These are phyloP conservation scores for Acanthurus lineatus DNA, from an alignment of 2,797 vertebrate genomes.

Conservation along the genomic window DNA sequence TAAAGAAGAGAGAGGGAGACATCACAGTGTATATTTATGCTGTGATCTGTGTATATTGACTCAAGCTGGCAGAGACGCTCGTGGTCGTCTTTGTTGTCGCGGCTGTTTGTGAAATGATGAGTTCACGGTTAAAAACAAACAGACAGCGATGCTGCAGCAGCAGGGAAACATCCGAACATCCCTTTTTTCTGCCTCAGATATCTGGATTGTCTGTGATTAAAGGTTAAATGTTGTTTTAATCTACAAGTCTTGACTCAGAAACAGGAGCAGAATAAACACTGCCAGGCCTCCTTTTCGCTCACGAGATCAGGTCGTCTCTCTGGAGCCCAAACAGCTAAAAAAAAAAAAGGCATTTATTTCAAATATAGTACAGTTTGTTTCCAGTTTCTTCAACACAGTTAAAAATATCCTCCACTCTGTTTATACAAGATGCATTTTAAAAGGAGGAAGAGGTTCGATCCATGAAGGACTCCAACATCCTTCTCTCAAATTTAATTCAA, in stretches of 20 bases:
- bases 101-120: neutral
- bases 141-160: neutral
- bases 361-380: too few species aligned
- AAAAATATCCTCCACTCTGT: too few species aligned
- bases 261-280: neutral
- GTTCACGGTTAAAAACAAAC: neutral
- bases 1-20: neutral
- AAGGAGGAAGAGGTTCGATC: too few species aligned
- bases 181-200: slow-evolving; percentile 7
- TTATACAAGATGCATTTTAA: too few species aligned
- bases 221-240: slow-evolving; percentile 12
- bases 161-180: neutral
- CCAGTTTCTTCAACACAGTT: too few species aligned
- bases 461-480: too few species aligned
- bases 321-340: too few species aligned
- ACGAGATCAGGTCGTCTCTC: too few species aligned
- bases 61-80: neutral
- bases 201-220: slow-evolving; percentile 31
- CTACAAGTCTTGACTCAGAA: neutral
- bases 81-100: neutral
- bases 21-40: neutral
- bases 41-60: neutral
- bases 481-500: too few species aligned
- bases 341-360: too few species aligned
- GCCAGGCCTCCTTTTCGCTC: too few species aligned